Percentiles rank a stretch among this genome's conserved stretches.
Evolutionary conservation across 30 jellyfish, hydroid and myxozoan species (phyloP).

Genomic region (Cassiopea xamachana): DNA sequence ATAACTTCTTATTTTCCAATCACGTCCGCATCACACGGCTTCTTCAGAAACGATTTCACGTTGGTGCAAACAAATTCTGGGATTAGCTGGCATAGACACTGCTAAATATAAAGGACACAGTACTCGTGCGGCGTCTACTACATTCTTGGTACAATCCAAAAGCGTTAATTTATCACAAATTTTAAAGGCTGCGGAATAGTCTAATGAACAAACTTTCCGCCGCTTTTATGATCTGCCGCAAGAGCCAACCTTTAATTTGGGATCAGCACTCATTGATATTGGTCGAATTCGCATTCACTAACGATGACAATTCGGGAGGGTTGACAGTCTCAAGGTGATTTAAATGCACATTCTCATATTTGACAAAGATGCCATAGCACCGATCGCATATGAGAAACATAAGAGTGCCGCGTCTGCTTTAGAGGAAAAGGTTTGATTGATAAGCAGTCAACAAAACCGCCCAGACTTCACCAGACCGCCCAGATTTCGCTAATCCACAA

Average conservation of each 20-base stretch:
- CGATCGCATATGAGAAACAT: too few species aligned
- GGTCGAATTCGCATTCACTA: too few species aligned
- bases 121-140: constrained; percentile 12
- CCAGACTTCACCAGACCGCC: too few species aligned
- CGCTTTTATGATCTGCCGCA: constrained; percentile 7
- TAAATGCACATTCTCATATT: too few species aligned
- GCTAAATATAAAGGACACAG: not conserved
- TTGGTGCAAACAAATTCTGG: constrained; percentile 4
- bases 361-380: too few species aligned
- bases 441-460: too few species aligned
- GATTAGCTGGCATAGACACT: not conserved
- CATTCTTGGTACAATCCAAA: too few species aligned
- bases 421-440: too few species aligned
- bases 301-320: too few species aligned
- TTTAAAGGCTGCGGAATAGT: not conserved
- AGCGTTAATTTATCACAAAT: not conserved
- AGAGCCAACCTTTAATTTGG: not conserved
- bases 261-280: not conserved
- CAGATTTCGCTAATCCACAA: too few species aligned
- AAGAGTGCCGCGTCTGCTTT: too few species aligned
- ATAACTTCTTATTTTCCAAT: not conserved
- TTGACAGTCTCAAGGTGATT: too few species aligned
- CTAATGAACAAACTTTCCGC: not conserved
- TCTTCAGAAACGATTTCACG: constrained; percentile 16
- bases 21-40: not conserved